These are phyloP conservation scores for Dryadula phaetusa DNA, from an alignment of 2,888 invertebrate genomes.

Conservation along the genomic window DNA sequence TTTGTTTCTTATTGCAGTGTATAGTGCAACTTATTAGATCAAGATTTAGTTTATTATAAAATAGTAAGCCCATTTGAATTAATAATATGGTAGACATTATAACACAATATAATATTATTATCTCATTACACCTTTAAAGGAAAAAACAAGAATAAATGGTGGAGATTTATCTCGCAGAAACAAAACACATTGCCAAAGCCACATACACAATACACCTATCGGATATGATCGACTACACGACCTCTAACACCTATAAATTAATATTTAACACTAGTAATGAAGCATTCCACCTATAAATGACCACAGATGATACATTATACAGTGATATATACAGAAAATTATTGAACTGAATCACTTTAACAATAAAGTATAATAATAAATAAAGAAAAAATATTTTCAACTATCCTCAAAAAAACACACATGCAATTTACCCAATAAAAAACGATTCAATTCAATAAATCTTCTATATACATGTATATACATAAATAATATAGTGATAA, in stretches of 20 bases:
- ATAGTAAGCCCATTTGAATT: too few relatives aligned
- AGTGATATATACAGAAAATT: constrained; percentile 30
- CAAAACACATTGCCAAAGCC: constrained; percentile 20
- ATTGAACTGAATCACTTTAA: neutral
- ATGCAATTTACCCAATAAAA: neutral
- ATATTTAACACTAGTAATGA: constrained; percentile 4
- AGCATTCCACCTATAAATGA: constrained; percentile 26
- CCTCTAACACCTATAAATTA: constrained; percentile 8
- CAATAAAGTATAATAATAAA: neutral
- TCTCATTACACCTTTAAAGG: constrained; percentile 4
- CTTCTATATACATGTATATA: neutral
- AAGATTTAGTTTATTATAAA: neutral
- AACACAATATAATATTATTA: too few relatives aligned
- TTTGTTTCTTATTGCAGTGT: neutral
- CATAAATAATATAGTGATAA: neutral
- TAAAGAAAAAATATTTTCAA: too few relatives aligned
- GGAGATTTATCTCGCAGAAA: constrained; percentile 1
- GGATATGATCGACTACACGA: neutral
- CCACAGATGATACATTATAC: constrained; percentile 30
- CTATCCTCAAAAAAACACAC: too few relatives aligned
- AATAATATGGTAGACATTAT: too few relatives aligned
- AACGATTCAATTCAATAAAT: neutral
- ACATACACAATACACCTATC: constrained; percentile 17
- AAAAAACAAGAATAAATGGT: neutral
- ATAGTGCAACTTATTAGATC: neutral